Conservation (phyloP, 2,797 vertebrate genomes). For the Dicrostonyx torquatus region DNA sequence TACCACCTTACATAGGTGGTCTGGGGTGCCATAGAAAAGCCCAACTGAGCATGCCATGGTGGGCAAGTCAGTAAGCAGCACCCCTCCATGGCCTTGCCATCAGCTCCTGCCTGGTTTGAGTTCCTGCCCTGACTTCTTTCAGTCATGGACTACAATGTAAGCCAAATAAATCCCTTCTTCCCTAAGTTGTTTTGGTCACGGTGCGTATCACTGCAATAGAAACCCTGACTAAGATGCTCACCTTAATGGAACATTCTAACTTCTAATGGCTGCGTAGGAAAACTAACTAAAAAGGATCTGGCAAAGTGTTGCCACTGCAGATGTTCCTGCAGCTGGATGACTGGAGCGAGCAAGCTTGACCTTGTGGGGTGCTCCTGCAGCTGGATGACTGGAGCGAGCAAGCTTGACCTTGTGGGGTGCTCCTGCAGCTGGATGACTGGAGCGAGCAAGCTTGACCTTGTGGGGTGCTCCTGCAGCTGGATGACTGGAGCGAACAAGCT, state of each 20-base stretch:
- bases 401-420: neutral
- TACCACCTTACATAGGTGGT: neutral
- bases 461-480: accelerated
- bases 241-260: neutral
- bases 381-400: accelerated
- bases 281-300: neutral
- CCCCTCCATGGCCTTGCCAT: neutral
- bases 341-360: neutral
- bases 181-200: neutral
- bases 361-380: neutral
- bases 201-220: neutral
- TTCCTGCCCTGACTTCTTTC: neutral
- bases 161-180: neutral
- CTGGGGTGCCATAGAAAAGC: neutral
- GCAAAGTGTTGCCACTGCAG: accelerated
- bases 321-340: accelerated
- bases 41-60: neutral
- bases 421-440: accelerated
- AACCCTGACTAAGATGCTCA: neutral
- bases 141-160: neutral
- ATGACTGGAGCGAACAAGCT: accelerated
- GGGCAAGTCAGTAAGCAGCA: neutral
- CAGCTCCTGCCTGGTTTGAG: neutral
- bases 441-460: neutral
- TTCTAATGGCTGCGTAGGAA: accelerated